phyloP scores from a whole-genome alignment of 30 jellyfish, hydroid and myxozoan species.

The Mastigias papua region DNA sequence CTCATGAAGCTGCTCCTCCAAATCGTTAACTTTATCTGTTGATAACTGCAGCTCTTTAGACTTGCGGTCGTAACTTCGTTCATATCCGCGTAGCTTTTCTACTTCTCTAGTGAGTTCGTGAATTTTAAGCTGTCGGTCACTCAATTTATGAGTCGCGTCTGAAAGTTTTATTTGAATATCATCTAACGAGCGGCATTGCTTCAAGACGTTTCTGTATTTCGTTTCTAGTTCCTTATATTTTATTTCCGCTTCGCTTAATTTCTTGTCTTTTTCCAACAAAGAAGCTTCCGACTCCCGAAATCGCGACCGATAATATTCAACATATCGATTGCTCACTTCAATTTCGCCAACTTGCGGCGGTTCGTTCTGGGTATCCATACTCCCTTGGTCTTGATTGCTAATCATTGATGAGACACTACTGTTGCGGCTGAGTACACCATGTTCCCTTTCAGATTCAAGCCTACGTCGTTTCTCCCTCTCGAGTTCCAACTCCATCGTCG shows the following conservation, averaged over 20 bases:
- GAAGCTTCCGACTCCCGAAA: conserved; percentile 95
- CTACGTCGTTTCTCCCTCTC: conserved; percentile 87
- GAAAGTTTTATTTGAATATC: conserved; percentile 91
- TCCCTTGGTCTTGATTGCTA: conserved; percentile 42
- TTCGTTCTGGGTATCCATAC: conserved; percentile 37
- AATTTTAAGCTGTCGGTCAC: conserved; percentile 96
- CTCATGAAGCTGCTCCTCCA: conserved; percentile 73
- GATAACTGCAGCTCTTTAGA: conserved; percentile 81
- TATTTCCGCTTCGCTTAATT: conserved; percentile 80
- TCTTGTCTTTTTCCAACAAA: conserved; percentile 88
- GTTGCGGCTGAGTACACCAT: conserved; percentile 67
- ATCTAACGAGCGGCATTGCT: conserved; percentile 84
- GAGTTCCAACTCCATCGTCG: conserved; percentile 78
- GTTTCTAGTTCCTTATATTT: conserved; percentile 78
- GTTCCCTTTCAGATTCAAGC: conserved; percentile 76
- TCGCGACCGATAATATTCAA: conserved; percentile 90
- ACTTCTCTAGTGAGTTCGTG: conserved; percentile 96
- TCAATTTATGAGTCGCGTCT: conserved; percentile 97
- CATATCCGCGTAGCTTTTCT: conserved; percentile 86
- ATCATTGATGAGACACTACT: conserved; percentile 73
- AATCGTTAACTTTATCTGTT: conserved; percentile 66
- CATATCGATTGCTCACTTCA: conserved; percentile 89
- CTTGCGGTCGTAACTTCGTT: conserved; percentile 81
- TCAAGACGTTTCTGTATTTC: conserved; percentile 75
- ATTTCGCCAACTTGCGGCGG: conserved; percentile 45